Evolutionary conservation across 2,888 invertebrate genomes (phyloP).

Genomic region (Ptychoptera contaminata): DNA sequence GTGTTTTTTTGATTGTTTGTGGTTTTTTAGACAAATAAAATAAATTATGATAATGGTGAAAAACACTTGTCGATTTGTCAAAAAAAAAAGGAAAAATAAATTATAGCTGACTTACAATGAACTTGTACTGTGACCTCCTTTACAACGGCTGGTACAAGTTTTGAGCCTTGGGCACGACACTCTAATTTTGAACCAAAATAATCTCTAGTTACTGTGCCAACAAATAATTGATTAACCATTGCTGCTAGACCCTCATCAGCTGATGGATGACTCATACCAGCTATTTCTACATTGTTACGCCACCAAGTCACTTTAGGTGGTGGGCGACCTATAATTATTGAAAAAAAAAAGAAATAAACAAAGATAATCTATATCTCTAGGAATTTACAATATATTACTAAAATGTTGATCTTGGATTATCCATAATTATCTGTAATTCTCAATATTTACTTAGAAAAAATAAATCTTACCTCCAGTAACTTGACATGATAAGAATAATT

Average conservation of each 20-base stretch:
- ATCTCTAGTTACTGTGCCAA: conserved; percentile 53
- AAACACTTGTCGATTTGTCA: no score
- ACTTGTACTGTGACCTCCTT: conserved; percentile 65
- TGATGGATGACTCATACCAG: conserved; percentile 48
- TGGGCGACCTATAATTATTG: conserved; percentile 48
- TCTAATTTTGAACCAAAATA: conserved; percentile 58
- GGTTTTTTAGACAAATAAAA: no score
- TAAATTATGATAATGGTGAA: no score
- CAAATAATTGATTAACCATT: conserved; percentile 59
- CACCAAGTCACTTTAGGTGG: conserved; percentile 73
- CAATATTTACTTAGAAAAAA: no score
- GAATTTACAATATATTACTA: background rate
- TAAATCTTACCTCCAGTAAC: conserved; percentile 77
- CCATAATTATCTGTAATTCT: background rate
- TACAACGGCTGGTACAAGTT: conserved; percentile 47
- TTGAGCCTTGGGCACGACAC: conserved; percentile 62
- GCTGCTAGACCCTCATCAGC: conserved; percentile 43
- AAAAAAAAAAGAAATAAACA: background rate
- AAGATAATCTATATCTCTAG: background rate
- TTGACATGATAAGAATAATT: conserved; percentile 68
- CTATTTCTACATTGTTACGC: conserved; percentile 56
- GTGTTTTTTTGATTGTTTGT: no score
- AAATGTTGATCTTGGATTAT: background rate
- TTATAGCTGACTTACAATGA: conserved; percentile 32
- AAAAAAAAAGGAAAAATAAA: no score